Conservation (phyloP, 2,888 invertebrate genomes). For the Malthinus flaveolus region DNA sequence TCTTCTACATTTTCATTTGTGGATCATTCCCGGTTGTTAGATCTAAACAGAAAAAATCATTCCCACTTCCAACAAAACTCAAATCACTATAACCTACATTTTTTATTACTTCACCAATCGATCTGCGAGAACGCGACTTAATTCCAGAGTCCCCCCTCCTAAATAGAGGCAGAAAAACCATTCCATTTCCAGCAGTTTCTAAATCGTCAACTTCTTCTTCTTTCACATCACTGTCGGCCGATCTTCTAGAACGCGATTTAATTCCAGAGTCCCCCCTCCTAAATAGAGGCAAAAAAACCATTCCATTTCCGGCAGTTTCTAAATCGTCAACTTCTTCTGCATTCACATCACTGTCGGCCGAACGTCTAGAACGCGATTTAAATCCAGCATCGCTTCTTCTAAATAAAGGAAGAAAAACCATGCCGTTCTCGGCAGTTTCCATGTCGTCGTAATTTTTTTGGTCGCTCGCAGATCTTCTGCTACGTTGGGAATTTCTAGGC, state of each 20-base stretch:
- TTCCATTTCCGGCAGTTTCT: conserved; percentile 18
- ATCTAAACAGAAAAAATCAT: no score
- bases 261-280: conserved; percentile 6
- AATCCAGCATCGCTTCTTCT: background rate
- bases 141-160: conserved; percentile 6
- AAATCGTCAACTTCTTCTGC: conserved; percentile 11
- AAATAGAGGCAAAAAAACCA: conserved; percentile 28
- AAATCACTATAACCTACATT: no score
- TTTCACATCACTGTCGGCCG: background rate
- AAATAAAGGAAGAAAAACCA: conserved; percentile 24
- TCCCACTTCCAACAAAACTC: no score
- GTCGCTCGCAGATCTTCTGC: background rate
- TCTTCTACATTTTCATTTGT: conserved; percentile 7
- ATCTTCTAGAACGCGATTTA: conserved; percentile 1
- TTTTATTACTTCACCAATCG: background rate
- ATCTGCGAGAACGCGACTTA: background rate
- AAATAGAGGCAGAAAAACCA: conserved; percentile 28
- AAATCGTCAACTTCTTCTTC: conserved; percentile 12
- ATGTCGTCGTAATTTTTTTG: conserved; percentile 5
- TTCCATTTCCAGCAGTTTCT: conserved; percentile 18
- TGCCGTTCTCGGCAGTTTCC: conserved; percentile 19
- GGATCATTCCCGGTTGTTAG: background rate
- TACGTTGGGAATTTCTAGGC: background rate
- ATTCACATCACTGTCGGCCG: background rate
- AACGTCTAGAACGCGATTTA: conserved; percentile 1